Base-by-base conservation (phyloP, 2,797 vertebrate species). In the Botia almorhae region DNA sequence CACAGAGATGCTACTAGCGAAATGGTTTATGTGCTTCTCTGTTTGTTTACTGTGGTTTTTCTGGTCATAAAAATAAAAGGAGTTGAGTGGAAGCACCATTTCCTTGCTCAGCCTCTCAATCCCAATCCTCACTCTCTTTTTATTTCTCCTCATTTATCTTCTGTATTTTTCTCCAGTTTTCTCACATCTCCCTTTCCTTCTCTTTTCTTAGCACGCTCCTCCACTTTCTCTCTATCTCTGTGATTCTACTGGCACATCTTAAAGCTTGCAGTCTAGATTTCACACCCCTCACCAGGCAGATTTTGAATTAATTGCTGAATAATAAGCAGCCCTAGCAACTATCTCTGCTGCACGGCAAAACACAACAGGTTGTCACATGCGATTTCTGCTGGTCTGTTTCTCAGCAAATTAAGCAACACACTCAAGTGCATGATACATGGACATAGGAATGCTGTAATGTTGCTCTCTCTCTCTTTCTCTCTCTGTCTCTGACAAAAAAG, bases 11-110 rank as follows among this genome's bases (percentile, higher is more conserved):
- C 85, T 85, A 83, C 87, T 88, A 86, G 84, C 86, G 86, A 85
- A 92, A 91, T 82, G 84, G 88, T 92, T 93, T 91, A 91, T 92
- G 79, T 90, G 89, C 84, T 88, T 90, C 88, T 92, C 85, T 94
- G 90, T 94, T 93, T 93, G 92, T 94, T 93, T 93, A 93, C 92
- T 93, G 93, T 85, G 92, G 93, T 95, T 92, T 63, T 92, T 87
- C 88, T 72, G 84, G 85, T 89, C 90, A 90, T 94, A 93, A 94
- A 93, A 92, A 91, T 91, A 90, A 93, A 89, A 90, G 88, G 87
- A 89, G 89, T 88, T 88, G 85, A 90, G 63, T 50, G 88, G 87
- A 81, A 74, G 74, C 53, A 56, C 26, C 69, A 43, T 46, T 90
- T 83, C 21, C 77, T 71, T 11, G 39, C 39, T 46, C 43, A 46